Conservation (phyloP, 2,888 invertebrate genomes). For the Selenia dentaria region DNA sequence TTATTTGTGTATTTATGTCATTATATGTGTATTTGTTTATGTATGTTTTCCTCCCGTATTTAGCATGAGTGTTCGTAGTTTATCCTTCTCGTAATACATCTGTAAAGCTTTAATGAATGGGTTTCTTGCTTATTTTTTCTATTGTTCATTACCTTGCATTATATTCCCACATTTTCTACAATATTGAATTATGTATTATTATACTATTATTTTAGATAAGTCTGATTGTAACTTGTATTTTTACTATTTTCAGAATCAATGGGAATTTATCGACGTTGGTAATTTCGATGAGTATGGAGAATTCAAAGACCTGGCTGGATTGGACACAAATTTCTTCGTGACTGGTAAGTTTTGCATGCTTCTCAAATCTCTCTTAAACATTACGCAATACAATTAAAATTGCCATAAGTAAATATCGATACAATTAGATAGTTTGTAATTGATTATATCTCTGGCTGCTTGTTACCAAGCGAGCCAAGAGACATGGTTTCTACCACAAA, state of each 20-base stretch:
- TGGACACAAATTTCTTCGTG: slow-evolving; percentile 83
- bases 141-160: slow-evolving; percentile 3
- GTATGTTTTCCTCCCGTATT: slow-evolving; percentile 14
- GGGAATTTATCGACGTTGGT: slow-evolving; percentile 80
- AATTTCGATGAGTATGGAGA: slow-evolving; percentile 68
- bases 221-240: slow-evolving; percentile 3
- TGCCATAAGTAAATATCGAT: too few species aligned
- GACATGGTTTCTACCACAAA: too few species aligned
- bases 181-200: neutral
- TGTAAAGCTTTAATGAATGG: slow-evolving; percentile 17
- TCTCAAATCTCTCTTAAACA: neutral
- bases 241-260: slow-evolving; percentile 81
- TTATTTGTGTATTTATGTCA: slow-evolving; percentile 14
- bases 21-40: slow-evolving; percentile 9
- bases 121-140: slow-evolving; percentile 15
- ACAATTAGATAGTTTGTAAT: too few species aligned
- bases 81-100: slow-evolving; percentile 6
- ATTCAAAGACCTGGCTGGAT: slow-evolving; percentile 85
- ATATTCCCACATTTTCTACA: neutral
- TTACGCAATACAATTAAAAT: too few species aligned
- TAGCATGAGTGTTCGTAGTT: slow-evolving; percentile 12
- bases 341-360: slow-evolving; percentile 60
- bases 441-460: too few species aligned
- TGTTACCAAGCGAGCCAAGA: too few species aligned
- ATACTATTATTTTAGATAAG: neutral